Evolutionary conservation across 2,888 invertebrate species (phyloP), one percentile per base, ranked within the genome.

Genomic region (Drosophila multiciliata): DNA sequence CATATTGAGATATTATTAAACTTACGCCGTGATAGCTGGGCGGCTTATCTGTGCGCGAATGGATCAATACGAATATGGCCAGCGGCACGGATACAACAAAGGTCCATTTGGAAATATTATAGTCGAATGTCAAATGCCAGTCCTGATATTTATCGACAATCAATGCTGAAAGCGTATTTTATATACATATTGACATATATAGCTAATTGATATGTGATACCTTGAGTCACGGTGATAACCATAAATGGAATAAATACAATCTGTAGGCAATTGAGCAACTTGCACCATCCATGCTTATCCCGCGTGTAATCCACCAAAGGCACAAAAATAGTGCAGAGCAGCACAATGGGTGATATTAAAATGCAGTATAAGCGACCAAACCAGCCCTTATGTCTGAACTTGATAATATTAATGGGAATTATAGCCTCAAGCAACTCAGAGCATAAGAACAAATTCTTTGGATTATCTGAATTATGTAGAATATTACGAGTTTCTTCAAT

Each of bases 221-320:
- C 50, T 12, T 61, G n/a, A 1, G 11, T 9, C 2, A 73, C 15
- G 3, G 20, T 9, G 3, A 73, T 63, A 8, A 73, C 36, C 3
- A 82, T n/a, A 11, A 83, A 53, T 1, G 91, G 91, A 52, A 79
- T 75, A 0, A 64, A 69, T 0, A 89, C 60, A 2, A 91, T 66
- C 59, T 91, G 90, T 5, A 83, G 36, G 23, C 84, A 90, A 48
- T 90, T 91, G 42, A 90, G 75, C 20, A 92, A 35, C 71, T 92
- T 92, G 36, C 85, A 87, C 92, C 91, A 92, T 2, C 91, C 92
- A 54, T 91, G 89, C 38, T 81, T 82, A 9, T 80, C 78, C 53
- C 42, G 32, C 26, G 82, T 80, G 58, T 84, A 89, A 42, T 91
- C 82, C 15, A 91, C 87, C 15, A 73, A 53, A 1, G 91, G 92